phyloP scores from a whole-genome alignment of 2,113 vertebrate genomes.

The Scomber japonicus region DNA sequence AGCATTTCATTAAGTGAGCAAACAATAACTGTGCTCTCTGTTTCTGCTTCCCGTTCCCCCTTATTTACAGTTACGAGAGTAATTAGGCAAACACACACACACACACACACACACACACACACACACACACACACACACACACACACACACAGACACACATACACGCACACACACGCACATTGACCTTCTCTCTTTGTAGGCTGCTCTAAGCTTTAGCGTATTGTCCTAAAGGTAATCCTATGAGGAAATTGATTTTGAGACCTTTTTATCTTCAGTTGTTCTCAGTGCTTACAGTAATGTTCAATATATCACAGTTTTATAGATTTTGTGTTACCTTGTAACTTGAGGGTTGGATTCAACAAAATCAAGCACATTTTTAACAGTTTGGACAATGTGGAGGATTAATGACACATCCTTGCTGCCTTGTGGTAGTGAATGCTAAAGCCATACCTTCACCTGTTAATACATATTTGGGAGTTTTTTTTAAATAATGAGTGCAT shows the following conservation, averaged over 20 bases:
- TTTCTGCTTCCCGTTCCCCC: slow-evolving; percentile 22
- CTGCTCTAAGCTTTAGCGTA: slow-evolving; percentile 86
- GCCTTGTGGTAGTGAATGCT: too few relatives aligned
- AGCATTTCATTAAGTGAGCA: slow-evolving; percentile 38
- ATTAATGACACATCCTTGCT: too few relatives aligned
- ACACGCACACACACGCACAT: slow-evolving; percentile 60
- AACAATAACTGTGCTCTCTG: slow-evolving; percentile 56
- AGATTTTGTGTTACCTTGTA: neutral
- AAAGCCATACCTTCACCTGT: too few relatives aligned
- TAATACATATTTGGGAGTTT: too few relatives aligned
- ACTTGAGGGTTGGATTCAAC: neutral
- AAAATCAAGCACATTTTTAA: neutral
- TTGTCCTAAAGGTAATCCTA: slow-evolving; percentile 87
- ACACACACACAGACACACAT: too few relatives aligned
- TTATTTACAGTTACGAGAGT: slow-evolving; percentile 51
- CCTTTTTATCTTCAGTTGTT: neutral
- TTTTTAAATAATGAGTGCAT: neutral
- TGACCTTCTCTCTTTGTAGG: slow-evolving; percentile 87
- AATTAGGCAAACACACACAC: slow-evolving; percentile 55
- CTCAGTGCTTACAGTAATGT: neutral
- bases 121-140: too few relatives aligned
- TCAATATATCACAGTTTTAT: neutral
- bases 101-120: slow-evolving; percentile 17
- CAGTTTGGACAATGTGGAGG: neutral
- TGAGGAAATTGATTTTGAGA: neutral